Base-by-base conservation (phyloP, 1,140 invertebrate genomes). In the Drosophila parabipectinata region DNA sequence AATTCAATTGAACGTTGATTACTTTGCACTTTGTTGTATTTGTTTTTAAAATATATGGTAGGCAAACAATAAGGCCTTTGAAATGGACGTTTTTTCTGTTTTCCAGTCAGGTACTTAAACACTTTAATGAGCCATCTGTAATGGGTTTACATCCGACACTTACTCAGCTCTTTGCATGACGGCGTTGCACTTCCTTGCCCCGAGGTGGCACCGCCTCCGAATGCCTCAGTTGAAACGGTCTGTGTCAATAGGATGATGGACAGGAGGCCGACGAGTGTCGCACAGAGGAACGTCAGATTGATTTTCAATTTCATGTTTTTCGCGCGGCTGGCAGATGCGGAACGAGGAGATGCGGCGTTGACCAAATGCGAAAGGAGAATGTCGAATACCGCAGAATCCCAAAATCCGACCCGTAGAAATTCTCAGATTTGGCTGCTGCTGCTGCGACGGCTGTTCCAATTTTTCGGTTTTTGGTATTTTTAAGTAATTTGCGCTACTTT, bases 401-500 rank as follows among this genome's bases (percentile, higher is more conserved):
- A 18, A 21, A 50, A 18, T 44, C 18, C 44, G 44, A 47, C 9
- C 15, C 39, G 37, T 39, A 51, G 37, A 69, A 52, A 32, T 15
- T 39, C 54, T 69, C 32, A 71, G 39, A 71, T 30, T 28, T 51
- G 47, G 24, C 30, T n/a, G 34, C 47, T 15, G 45, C 41, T 44
- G 14, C n/a, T 14, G 37, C 60, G 45, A 47, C 32, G 58, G 56
- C 55, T 66, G 54, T 78, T 87, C 59, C 60, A 82, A 87, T 82
- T 58, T 62, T 60, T 85, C 53, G 51, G 48, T 32, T 53, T 64
- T 79, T 82, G 44, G 61, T 85, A 87, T 85, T 85, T 79, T 82
- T 85, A 85, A 87, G 82, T 85, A 85, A 82, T 78, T 61, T 82
- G 82, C 66, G 74, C 78, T 78, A 85, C 78, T 85, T 78, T 73